Evolutionary conservation across 2,888 invertebrate species (phyloP), one percentile per base, ranked within the genome.

Genomic region (Philereme transversata): DNA sequence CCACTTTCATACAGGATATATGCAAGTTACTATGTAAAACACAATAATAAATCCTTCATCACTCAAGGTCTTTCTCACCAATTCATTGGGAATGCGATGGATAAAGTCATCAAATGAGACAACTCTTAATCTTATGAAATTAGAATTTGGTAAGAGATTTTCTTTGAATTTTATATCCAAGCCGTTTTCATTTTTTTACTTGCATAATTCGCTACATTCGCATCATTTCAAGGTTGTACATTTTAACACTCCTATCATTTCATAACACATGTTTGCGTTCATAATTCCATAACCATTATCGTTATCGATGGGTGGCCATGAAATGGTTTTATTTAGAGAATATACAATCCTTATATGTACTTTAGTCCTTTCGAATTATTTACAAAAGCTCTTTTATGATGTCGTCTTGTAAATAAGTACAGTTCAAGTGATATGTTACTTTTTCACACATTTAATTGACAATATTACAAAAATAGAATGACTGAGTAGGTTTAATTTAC

Each of bases 381-480:
- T 76, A 78, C 77, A 75, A 70, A 78, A 79, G 79, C 80, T 78
- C 78, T 69, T 64, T 62, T 47, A 49, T 48, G 53, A 57, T 58
- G 44, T 40, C 8, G 56, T 51, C 51, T 60, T 64, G 47, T 60
- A 47, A 53, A 57, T 51, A 41, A 59, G 66, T 52, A 67, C 67
- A 66, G 64, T 66, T 68, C 56, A 61, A 70, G 69, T 84, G 86
- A 85, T 84, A 84, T 85, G 83, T 84, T 72, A 22, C 3, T 64
- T 68, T 65, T 71, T 67, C 57, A 68, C 62, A 50, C 73, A 78
- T 61, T 75, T 82, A 85, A 84, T 84, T 84, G 83, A 84, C 75
- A 75, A 73, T 65, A 64, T 71, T 71, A 81, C 71, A 83, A 84
- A 83, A 81, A 83, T 82, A 84, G 72, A 75, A 70, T 70, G 70